Conservation (phyloP, 2,797 vertebrate species). For the Brachymystax lenok region DNA sequence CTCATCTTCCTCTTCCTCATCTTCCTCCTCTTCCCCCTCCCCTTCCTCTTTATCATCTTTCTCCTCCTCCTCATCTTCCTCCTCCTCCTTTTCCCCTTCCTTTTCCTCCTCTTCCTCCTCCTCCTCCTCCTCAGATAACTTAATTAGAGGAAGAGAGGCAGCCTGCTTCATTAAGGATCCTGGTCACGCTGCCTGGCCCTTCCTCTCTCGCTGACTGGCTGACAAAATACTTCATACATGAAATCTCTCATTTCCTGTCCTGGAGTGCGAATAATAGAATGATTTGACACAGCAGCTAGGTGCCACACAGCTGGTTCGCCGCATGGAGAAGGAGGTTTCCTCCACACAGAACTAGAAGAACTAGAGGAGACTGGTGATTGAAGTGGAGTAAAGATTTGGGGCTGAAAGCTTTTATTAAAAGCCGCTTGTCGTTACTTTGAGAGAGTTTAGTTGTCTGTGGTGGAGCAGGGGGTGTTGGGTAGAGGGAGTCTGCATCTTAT, state of each 20-base stretch:
- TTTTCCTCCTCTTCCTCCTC: not conserved
- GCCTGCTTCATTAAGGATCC: conserved; percentile 66
- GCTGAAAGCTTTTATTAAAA: no score
- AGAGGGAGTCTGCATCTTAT: no score
- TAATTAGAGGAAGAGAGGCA: conserved; percentile 57
- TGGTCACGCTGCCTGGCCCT: conserved; percentile 50
- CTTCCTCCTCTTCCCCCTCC: no score
- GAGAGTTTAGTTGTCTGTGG: no score
- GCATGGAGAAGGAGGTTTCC: not conserved
- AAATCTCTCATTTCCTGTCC: conserved; percentile 76
- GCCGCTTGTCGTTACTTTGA: no score
- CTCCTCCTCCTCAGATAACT: conserved; percentile 48
- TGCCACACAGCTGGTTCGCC: conserved; percentile 33
- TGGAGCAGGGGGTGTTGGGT: no score
- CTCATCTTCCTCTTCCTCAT: no score
- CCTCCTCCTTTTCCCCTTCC: conserved; percentile 19
- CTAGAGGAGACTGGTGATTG: not conserved
- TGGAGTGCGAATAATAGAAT: conserved; percentile 73
- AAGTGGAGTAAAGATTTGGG: not conserved
- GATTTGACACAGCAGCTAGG: conserved; percentile 71
- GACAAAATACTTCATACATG: conserved; percentile 71
- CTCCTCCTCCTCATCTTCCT: no score
- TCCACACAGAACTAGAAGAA: not conserved
- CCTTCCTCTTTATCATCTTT: no score
- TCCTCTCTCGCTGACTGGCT: conserved; percentile 28